Percentiles rank a stretch among this genome's conserved stretches.
Evolutionary conservation across 2,888 invertebrate species (phyloP).

Genomic region (Cerastoderma edule): DNA sequence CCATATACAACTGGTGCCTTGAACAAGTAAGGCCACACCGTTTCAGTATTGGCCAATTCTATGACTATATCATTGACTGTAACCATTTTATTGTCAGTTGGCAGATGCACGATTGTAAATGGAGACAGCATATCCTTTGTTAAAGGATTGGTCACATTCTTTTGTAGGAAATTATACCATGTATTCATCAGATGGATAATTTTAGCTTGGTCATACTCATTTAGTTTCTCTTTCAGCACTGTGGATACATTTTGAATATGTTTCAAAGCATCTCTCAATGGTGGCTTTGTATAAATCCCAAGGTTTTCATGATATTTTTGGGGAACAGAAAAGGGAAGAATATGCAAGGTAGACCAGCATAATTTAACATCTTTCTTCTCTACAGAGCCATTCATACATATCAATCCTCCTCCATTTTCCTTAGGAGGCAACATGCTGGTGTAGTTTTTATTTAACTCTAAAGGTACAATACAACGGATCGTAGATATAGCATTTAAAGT

Average conservation of each 20-base stretch:
- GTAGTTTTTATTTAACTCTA: conserved; percentile 3
- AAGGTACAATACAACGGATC: conserved; percentile 38
- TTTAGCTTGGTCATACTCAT: neutral
- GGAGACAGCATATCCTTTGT: conserved; percentile 7
- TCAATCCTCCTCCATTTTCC: conserved; percentile 23
- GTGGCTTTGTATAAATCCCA: conserved; percentile 25
- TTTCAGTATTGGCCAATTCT: conserved; percentile 3
- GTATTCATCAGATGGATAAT: conserved; percentile 19
- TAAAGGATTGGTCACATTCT: neutral
- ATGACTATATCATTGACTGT: conserved; percentile 29
- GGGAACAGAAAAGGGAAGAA: conserved; percentile 10
- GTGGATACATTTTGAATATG: conserved; percentile 44
- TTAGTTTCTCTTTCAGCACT: conserved; percentile 19
- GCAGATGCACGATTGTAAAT: conserved; percentile 33
- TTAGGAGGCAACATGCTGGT: conserved; percentile 17
- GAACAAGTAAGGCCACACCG: conserved; percentile 36
- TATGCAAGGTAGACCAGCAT: conserved; percentile 37
- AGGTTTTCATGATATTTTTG: neutral
- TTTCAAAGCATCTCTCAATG: conserved; percentile 21
- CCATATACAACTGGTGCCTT: conserved; percentile 34
- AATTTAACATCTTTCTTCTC: neutral
- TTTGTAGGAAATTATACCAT: conserved; percentile 22
- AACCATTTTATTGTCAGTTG: conserved; percentile 23
- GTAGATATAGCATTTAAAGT: conserved; percentile 26
- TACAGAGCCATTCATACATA: conserved; percentile 30